These are phyloP conservation scores for Lagopus muta DNA, from an alignment of 2,113 vertebrate genomes.

Conservation along the genomic window DNA sequence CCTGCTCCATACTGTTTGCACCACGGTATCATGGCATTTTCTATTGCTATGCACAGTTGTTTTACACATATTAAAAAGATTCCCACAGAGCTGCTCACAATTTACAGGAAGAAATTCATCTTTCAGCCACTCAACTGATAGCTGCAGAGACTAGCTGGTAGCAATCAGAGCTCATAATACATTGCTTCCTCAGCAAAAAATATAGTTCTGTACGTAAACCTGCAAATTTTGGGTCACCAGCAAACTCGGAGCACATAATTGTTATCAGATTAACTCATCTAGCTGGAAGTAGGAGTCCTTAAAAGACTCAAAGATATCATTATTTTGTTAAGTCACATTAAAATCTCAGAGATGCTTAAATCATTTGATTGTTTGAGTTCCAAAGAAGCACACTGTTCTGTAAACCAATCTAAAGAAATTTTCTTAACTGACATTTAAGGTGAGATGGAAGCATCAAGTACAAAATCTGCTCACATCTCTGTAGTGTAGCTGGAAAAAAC, in stretches of 20 bases:
- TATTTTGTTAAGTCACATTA: slow-evolving; percentile 1
- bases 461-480: not conserved
- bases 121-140: not conserved
- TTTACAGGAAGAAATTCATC: not conserved
- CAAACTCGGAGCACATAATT: not conserved
- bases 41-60: not conserved
- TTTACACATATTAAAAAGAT: not conserved
- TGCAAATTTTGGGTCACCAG: not conserved
- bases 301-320: not conserved
- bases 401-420: not conserved
- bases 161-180: not conserved
- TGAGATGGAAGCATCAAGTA: not conserved
- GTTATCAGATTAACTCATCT: not conserved
- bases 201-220: not conserved
- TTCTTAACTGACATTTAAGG: not conserved
- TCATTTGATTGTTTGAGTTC: not conserved
- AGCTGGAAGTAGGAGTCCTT: not conserved
- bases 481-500: not conserved
- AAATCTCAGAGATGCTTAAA: not conserved
- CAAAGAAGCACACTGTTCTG: not conserved
- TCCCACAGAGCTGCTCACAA: not conserved
- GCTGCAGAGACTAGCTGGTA: not conserved
- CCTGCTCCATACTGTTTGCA: not conserved
- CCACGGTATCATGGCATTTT: not conserved
- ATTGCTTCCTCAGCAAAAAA: slow-evolving; percentile 7